Evolutionary conservation across 2,113 vertebrate genomes (phyloP).

Genomic region (Tyto alba): DNA sequence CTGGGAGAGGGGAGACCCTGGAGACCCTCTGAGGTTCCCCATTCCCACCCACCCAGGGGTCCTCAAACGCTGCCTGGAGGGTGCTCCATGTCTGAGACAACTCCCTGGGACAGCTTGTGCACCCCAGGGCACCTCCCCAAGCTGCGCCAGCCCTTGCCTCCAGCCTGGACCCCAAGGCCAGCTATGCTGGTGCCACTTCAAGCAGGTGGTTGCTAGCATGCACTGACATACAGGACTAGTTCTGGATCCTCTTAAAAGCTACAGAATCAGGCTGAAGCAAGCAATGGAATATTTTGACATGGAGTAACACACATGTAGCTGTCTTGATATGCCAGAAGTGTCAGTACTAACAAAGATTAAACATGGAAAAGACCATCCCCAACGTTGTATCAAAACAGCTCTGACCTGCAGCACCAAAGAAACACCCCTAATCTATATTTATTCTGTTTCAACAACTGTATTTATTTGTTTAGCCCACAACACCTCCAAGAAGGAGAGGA

Average conservation of each 20-base stretch:
- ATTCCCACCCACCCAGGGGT: background rate
- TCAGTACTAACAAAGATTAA: background rate
- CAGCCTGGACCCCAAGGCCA: background rate
- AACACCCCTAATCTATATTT: slow-evolving; percentile 8
- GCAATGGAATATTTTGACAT: background rate
- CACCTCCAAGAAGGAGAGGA: background rate
- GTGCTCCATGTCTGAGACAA: background rate
- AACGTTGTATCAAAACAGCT: background rate
- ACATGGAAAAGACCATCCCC: background rate
- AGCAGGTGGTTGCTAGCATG: background rate
- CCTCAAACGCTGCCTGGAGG: background rate
- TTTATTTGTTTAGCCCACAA: slow-evolving; percentile 6
- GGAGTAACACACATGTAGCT: background rate
- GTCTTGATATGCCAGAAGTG: background rate
- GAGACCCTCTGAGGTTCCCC: background rate
- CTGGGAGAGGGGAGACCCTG: background rate
- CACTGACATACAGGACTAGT: background rate
- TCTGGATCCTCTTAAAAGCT: background rate
- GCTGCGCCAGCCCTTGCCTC: background rate
- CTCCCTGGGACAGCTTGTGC: background rate
- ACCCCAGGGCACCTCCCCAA: background rate
- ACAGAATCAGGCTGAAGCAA: background rate
- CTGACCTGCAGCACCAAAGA: background rate
- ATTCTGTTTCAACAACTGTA: background rate
- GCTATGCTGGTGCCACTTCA: background rate